Evolutionary conservation across 2,888 invertebrate genomes (phyloP).

Genomic region (Aleiodes alternator): DNA sequence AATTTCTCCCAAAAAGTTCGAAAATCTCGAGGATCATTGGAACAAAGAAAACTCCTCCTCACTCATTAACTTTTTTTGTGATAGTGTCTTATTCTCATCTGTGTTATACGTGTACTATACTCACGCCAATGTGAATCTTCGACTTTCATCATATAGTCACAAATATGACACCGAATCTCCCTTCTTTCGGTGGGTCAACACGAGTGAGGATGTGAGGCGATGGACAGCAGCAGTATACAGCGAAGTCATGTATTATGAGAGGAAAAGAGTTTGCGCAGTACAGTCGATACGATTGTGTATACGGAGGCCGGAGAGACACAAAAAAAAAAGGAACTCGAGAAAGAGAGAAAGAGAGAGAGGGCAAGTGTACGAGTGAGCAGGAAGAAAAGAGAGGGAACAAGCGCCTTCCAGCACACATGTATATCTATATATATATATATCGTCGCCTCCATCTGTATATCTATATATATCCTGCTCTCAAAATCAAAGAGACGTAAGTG

Average conservation of each 20-base stretch:
- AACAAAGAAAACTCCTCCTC: too few relatives aligned
- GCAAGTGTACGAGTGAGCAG: slow-evolving; percentile 15
- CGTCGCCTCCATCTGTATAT: too few relatives aligned
- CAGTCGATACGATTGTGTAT: slow-evolving; percentile 5
- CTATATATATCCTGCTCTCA: too few relatives aligned
- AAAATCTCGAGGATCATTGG: too few relatives aligned
- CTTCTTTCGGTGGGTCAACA: slow-evolving; percentile 19
- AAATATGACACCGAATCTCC: slow-evolving; percentile 18
- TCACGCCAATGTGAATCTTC: too few relatives aligned
- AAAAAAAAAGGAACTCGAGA: background rate
- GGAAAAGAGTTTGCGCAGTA: slow-evolving; percentile 24
- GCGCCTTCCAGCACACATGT: slow-evolving; percentile 25
- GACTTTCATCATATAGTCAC: background rate
- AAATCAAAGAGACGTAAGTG: too few relatives aligned
- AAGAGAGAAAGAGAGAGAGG: background rate
- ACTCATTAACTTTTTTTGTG: too few relatives aligned
- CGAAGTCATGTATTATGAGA: slow-evolving; percentile 4
- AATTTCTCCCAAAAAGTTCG: too few relatives aligned
- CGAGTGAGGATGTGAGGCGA: background rate
- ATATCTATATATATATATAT: too few relatives aligned
- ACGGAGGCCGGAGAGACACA: slow-evolving; percentile 16
- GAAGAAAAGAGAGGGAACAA: slow-evolving; percentile 1
- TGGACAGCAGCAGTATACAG: slow-evolving; percentile 1
- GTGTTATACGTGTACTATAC: too few relatives aligned
- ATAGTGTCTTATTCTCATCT: too few relatives aligned